Conservation (phyloP, 1,140 invertebrate genomes). For the Phthorimaea operculella region DNA sequence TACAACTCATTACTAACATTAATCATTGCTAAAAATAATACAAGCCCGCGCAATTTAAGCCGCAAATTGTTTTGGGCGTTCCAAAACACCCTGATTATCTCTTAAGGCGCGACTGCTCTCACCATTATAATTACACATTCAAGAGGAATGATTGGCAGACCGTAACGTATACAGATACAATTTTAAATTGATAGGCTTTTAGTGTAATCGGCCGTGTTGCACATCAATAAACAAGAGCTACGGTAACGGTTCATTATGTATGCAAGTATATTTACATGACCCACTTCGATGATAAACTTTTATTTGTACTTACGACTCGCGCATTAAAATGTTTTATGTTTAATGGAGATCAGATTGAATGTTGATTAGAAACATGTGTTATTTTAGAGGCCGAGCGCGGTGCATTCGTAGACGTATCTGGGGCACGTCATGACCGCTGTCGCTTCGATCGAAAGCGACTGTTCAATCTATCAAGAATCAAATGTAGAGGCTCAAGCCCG, state of each 20-base stretch:
- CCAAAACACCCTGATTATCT: slow-evolving; percentile 13
- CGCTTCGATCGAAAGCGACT: slow-evolving; percentile 25
- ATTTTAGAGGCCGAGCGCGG: background rate
- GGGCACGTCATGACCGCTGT: slow-evolving; percentile 21
- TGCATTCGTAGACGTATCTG: slow-evolving; percentile 19
- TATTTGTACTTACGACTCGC: slow-evolving; percentile 20
- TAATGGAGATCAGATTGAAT: slow-evolving; percentile 17
- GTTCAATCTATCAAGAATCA: slow-evolving; percentile 34
- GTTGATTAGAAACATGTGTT: slow-evolving; percentile 22
- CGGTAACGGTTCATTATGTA: slow-evolving; percentile 30
- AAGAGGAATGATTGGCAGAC: slow-evolving; percentile 25
- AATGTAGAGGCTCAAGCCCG: slow-evolving; percentile 19
- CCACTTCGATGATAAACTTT: slow-evolving; percentile 27
- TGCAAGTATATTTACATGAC: slow-evolving; percentile 25
- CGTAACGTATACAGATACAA: slow-evolving; percentile 21
- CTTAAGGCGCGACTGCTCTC: slow-evolving; percentile 20
- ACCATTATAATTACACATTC: slow-evolving; percentile 21
- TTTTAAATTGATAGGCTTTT: slow-evolving; percentile 31
- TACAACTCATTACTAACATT: slow-evolving; percentile 29
- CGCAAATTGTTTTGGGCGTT: slow-evolving; percentile 23
- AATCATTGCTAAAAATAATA: slow-evolving; percentile 24
- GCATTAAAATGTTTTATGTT: slow-evolving; percentile 23
- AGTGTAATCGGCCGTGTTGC: slow-evolving; percentile 27
- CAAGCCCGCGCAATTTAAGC: slow-evolving; percentile 11
- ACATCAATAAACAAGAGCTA: slow-evolving; percentile 27